Conservation (phyloP, 2,113 vertebrate genomes). For the Plestiodon gilberti region DNA sequence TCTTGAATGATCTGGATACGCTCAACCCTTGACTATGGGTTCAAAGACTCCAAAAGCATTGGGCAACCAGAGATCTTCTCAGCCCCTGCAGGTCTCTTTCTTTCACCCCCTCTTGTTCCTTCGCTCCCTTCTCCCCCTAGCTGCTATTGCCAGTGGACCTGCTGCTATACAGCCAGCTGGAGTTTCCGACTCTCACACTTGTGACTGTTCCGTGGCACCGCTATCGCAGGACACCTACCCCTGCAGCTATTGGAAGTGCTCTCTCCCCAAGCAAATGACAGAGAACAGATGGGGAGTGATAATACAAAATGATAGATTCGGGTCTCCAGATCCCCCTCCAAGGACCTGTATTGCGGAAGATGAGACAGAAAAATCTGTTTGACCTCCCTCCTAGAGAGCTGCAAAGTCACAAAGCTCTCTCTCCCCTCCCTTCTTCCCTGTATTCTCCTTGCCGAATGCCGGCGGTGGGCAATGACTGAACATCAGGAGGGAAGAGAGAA, state of each 20-base stretch:
- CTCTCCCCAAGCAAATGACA: background rate
- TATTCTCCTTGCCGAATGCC: conserved; percentile 46
- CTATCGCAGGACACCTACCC: background rate
- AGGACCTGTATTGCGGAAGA: conserved; percentile 26
- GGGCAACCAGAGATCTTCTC: no score
- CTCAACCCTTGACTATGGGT: no score
- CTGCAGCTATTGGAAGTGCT: background rate
- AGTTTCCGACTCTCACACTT: background rate
- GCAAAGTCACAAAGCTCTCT: background rate
- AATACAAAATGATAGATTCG: background rate
- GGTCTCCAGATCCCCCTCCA: background rate
- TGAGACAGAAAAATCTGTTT: conserved; percentile 49
- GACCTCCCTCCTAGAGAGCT: conserved; percentile 45
- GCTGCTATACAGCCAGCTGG: background rate
- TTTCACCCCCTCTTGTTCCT: no score
- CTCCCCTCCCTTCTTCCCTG: background rate
- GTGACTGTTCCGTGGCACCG: background rate
- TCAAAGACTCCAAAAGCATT: no score
- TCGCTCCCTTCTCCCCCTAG: no score
- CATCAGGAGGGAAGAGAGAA: conserved; percentile 65
- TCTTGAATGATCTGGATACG: no score
- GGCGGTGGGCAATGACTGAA: conserved; percentile 62
- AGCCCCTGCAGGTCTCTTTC: no score
- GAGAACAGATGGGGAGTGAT: background rate
- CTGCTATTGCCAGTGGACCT: no score